phyloP scores from a whole-genome alignment of 2,888 invertebrate species.

The Phlogophora meticulosa region DNA sequence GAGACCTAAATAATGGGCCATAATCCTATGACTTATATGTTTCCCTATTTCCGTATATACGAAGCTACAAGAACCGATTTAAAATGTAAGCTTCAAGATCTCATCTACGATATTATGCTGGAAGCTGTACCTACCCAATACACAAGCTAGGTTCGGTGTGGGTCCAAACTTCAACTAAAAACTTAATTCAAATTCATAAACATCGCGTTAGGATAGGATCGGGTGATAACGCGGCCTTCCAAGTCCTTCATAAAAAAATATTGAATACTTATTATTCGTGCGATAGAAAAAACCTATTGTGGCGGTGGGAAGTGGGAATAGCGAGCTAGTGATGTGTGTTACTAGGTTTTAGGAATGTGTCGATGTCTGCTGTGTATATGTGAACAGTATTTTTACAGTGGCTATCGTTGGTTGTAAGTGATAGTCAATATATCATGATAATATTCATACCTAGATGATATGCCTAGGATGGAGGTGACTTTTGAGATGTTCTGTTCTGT shows the following conservation, averaged over 20 bases:
- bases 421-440: too few species aligned
- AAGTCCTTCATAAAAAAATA: constrained; percentile 73
- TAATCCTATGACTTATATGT: neutral
- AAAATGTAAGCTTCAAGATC: constrained; percentile 6
- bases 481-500: too few species aligned
- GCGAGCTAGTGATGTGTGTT: constrained; percentile 65
- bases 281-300: constrained; percentile 74
- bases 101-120: constrained; percentile 6
- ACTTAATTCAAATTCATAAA: constrained; percentile 65
- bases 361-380: constrained; percentile 14
- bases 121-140: constrained; percentile 13
- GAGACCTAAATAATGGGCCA: neutral
- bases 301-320: constrained; percentile 75
- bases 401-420: constrained; percentile 5
- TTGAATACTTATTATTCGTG: constrained; percentile 78
- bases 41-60: neutral
- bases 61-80: neutral
- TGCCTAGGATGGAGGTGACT: too few species aligned
- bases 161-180: constrained; percentile 49
- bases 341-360: constrained; percentile 16
- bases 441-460: too few species aligned
- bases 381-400: constrained; percentile 15
- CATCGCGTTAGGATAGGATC: constrained; percentile 71
- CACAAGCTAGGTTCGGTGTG: constrained; percentile 24
- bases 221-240: constrained; percentile 74